Conservation (phyloP, 1,140 invertebrate genomes). For the Vollenhovia emeryi region DNA sequence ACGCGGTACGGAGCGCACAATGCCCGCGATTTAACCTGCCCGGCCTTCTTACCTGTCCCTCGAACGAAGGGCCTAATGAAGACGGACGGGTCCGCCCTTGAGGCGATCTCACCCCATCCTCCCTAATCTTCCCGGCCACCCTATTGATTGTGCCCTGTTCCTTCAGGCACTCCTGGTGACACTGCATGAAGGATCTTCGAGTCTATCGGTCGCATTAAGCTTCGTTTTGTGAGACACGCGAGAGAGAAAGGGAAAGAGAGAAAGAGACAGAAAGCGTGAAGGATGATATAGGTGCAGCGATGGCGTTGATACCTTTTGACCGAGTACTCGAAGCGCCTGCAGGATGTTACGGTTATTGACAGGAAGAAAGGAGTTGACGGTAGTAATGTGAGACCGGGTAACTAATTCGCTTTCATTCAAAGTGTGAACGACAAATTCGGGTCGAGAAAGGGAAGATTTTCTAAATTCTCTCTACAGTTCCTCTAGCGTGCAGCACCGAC, state of each 20-base stretch:
- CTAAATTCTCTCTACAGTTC: not conserved
- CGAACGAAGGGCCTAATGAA: slow-evolving; percentile 45
- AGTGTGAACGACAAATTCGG: not conserved
- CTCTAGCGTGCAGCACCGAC: not conserved
- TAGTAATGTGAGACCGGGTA: slow-evolving; percentile 30
- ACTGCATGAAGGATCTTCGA: slow-evolving; percentile 55
- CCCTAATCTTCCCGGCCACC: not conserved
- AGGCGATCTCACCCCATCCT: not conserved
- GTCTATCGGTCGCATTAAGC: slow-evolving; percentile 51
- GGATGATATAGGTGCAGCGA: slow-evolving; percentile 12
- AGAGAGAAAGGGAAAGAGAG: not conserved
- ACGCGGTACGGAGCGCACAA: slow-evolving; percentile 59
- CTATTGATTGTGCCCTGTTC: not conserved
- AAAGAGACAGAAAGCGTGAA: not conserved
- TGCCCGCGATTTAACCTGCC: slow-evolving; percentile 71
- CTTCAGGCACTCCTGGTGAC: slow-evolving; percentile 24
- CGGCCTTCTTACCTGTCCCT: slow-evolving; percentile 47
- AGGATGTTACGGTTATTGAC: not conserved
- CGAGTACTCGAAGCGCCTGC: not conserved
- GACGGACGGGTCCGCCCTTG: slow-evolving; percentile 29
- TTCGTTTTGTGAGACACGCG: slow-evolving; percentile 50
- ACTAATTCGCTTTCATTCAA: slow-evolving; percentile 41
- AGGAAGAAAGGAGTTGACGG: slow-evolving; percentile 16
- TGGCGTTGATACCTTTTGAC: not conserved
- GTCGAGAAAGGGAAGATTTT: not conserved